These are phyloP conservation scores for Dasypogon diadema DNA, from an alignment of 2,888 invertebrate species.

Conservation along the genomic window DNA sequence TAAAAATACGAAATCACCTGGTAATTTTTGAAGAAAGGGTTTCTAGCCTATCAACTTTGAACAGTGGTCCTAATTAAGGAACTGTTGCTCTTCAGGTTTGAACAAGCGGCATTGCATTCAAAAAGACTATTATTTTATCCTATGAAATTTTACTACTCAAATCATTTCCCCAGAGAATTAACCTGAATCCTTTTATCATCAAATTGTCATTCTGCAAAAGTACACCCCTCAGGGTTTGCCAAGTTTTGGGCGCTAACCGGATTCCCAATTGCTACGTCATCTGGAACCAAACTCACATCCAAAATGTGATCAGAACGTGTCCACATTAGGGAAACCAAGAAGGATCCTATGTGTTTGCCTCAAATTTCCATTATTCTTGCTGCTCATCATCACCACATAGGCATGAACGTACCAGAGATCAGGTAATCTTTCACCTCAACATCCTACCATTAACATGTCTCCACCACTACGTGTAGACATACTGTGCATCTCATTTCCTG, in stretches of 20 bases:
- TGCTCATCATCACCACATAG: conserved; percentile 14
- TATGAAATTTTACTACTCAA: conserved; percentile 17
- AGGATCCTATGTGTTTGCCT: not conserved
- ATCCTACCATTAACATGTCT: conserved; percentile 24
- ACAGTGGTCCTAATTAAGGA: no score
- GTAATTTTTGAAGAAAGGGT: no score
- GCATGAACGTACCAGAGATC: not conserved
- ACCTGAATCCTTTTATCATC: not conserved
- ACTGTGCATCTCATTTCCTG: conserved; percentile 28
- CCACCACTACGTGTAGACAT: not conserved
- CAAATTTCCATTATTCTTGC: conserved; percentile 37
- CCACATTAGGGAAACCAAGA: conserved; percentile 13
- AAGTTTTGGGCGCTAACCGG: conserved; percentile 29
- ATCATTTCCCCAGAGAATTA: conserved; percentile 4
- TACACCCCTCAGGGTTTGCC: not conserved
- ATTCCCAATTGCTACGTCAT: conserved; percentile 17
- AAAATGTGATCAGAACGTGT: conserved; percentile 39
- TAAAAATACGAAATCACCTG: no score
- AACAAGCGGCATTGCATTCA: not conserved
- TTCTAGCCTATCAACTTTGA: no score
- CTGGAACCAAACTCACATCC: conserved; percentile 37
- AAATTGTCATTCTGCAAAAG: conserved; percentile 9
- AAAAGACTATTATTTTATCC: not conserved
- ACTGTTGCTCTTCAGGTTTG: no score
- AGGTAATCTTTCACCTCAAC: conserved; percentile 37